phyloP scores from a whole-genome alignment of 2,888 invertebrate species.

The Synergus laeviventris region DNA sequence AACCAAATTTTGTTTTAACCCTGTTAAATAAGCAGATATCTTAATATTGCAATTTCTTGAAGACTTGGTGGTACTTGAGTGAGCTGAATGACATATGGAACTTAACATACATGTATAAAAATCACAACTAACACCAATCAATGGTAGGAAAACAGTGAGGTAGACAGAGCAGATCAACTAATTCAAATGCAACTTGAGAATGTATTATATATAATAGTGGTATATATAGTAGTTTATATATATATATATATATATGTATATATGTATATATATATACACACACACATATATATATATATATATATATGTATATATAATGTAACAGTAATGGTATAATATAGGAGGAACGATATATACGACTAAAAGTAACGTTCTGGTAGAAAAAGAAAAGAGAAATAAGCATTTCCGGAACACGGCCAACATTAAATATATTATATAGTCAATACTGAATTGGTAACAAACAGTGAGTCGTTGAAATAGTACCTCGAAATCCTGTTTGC shows the following conservation, averaged over 20 bases:
- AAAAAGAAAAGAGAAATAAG: constrained; percentile 55
- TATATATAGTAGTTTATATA: constrained; percentile 51
- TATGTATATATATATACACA: constrained; percentile 47
- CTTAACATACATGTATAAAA: constrained; percentile 56
- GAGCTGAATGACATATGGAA: constrained; percentile 54
- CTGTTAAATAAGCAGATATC: neutral
- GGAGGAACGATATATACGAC: constrained; percentile 53
- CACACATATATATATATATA: too few relatives aligned
- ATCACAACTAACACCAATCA: constrained; percentile 73
- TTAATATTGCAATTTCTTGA: neutral
- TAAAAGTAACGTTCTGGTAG: constrained; percentile 56
- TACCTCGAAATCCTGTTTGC: constrained; percentile 92
- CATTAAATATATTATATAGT: constrained; percentile 64
- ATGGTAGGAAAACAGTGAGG: constrained; percentile 70
- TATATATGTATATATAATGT: constrained; percentile 37
- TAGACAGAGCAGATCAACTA: constrained; percentile 71
- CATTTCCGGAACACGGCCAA: constrained; percentile 74
- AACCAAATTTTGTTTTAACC: too few relatives aligned
- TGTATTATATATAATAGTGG: constrained; percentile 53
- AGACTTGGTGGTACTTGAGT: constrained; percentile 58
- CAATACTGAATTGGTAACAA: constrained; percentile 50
- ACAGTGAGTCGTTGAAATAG: constrained; percentile 62
- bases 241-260: constrained; percentile 37
- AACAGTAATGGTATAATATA: constrained; percentile 51
- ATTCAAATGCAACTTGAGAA: constrained; percentile 69